These are phyloP conservation scores for Lithobates pipiens DNA, from an alignment of 2,797 vertebrate genomes.

Conservation along the genomic window DNA sequence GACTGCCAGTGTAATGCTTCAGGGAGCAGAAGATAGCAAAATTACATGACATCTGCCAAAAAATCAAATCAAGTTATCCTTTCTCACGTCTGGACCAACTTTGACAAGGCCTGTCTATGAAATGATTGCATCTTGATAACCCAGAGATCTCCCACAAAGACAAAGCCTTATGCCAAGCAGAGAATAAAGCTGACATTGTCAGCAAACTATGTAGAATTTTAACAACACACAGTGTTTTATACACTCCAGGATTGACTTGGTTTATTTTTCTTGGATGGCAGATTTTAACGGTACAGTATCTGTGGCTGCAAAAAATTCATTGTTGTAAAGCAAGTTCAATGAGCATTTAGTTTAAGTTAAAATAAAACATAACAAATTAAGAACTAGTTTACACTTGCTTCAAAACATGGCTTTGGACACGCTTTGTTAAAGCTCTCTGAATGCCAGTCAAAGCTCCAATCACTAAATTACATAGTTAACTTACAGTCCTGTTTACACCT, in stretches of 20 bases:
- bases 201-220: neutral
- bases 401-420: no score
- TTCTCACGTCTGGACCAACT: slow-evolving; percentile 48
- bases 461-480: no score
- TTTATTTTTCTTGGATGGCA: slow-evolving; percentile 20
- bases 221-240: slow-evolving; percentile 6
- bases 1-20: neutral
- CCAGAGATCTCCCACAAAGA: slow-evolving; percentile 63
- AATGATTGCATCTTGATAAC: slow-evolving; percentile 62
- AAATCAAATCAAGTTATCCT: slow-evolving; percentile 63
- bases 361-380: no score
- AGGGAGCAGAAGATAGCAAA: slow-evolving; percentile 47
- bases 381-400: no score
- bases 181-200: slow-evolving; percentile 48
- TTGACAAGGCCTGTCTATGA: slow-evolving; percentile 63
- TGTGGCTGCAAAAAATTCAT: neutral
- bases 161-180: neutral
- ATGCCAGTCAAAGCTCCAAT: no score
- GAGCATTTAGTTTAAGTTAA: no score
- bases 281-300: neutral
- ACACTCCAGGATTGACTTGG: slow-evolving; percentile 41
- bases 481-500: no score
- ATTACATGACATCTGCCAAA: slow-evolving; percentile 54
- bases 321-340: neutral
- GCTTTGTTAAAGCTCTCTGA: no score